Percentiles rank a stretch among this genome's conserved stretches.
Conservation (phyloP, 1,140 invertebrate species). For the Neodiprion fabricii region DNA sequence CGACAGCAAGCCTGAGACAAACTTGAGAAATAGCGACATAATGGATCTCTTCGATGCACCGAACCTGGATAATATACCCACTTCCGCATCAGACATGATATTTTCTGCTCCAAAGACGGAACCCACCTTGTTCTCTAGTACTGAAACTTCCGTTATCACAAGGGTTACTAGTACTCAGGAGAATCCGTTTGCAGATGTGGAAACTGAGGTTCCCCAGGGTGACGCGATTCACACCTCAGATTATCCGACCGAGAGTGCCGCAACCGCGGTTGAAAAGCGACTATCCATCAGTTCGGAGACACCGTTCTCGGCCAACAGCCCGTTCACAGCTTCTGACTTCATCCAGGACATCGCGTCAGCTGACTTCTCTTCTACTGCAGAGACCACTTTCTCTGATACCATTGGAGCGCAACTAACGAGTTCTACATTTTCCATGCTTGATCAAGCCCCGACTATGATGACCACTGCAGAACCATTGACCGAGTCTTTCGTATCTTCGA, state of each 20-base stretch:
- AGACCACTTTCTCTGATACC: slow-evolving; percentile 15
- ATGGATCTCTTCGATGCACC: slow-evolving; percentile 55
- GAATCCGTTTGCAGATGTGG: slow-evolving; percentile 11
- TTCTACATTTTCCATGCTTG: slow-evolving; percentile 30
- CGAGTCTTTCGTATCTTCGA: background rate
- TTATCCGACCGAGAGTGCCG: slow-evolving; percentile 1
- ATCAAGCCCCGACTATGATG: slow-evolving; percentile 23
- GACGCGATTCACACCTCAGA: slow-evolving; percentile 29
- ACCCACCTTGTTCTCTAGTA: slow-evolving; percentile 20
- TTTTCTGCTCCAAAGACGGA: slow-evolving; percentile 37
- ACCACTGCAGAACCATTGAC: slow-evolving; percentile 9
- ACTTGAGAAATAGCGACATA: slow-evolving; percentile 47
- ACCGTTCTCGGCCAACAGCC: slow-evolving; percentile 41
- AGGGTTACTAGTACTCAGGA: background rate
- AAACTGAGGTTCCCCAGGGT: slow-evolving; percentile 28
- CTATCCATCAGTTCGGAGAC: slow-evolving; percentile 8
- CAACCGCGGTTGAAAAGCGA: background rate
- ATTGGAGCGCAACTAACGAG: slow-evolving; percentile 44
- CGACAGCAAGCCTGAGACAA: slow-evolving; percentile 22
- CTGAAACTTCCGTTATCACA: slow-evolving; percentile 19
- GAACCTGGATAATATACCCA: slow-evolving; percentile 37
- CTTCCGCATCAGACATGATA: slow-evolving; percentile 33
- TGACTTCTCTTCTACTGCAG: background rate
- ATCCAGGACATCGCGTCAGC: slow-evolving; percentile 11
- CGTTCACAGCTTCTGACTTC: slow-evolving; percentile 44